Evolutionary conservation across 1,140 invertebrate genomes (phyloP).

Genomic region (Drosophila subobscura): DNA sequence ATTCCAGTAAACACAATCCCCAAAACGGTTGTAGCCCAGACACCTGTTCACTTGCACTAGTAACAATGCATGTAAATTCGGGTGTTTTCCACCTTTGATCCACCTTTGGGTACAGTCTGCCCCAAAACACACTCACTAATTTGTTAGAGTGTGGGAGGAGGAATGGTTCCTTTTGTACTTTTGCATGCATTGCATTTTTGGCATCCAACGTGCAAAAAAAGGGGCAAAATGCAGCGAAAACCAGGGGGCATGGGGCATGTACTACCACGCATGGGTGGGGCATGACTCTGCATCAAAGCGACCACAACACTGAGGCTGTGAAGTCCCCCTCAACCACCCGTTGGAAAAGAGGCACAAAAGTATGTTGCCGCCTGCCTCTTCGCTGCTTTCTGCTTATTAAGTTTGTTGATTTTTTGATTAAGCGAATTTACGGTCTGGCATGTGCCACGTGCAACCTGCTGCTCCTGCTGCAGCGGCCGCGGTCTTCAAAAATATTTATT

Average conservation of each 20-base stretch:
- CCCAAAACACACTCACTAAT: background rate
- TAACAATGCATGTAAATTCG: no score
- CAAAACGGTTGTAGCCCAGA: no score
- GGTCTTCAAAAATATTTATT: slow-evolving; percentile 37
- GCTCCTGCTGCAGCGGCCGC: slow-evolving; percentile 6
- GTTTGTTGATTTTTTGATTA: slow-evolving; percentile 76
- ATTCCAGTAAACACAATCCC: no score
- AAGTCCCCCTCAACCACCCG: background rate
- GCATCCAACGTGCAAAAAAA: slow-evolving; percentile 20
- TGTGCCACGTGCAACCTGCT: slow-evolving; percentile 37
- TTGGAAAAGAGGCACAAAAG: background rate
- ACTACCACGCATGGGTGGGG: no score
- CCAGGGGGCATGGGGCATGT: slow-evolving; percentile 6
- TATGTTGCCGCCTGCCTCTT: background rate
- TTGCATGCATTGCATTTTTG: slow-evolving; percentile 32
- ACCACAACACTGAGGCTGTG: slow-evolving; percentile 22
- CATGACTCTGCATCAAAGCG: slow-evolving; percentile 40
- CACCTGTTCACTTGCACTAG: no score
- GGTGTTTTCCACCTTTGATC: no score
- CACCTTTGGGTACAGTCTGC: background rate
- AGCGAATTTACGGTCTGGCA: slow-evolving; percentile 54
- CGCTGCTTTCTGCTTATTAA: slow-evolving; percentile 49
- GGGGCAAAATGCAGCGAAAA: background rate
- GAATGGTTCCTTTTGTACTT: background rate
- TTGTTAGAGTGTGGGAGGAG: no score